Conservation (phyloP, 2,113 vertebrate genomes). For the Vicugna pacos region DNA sequence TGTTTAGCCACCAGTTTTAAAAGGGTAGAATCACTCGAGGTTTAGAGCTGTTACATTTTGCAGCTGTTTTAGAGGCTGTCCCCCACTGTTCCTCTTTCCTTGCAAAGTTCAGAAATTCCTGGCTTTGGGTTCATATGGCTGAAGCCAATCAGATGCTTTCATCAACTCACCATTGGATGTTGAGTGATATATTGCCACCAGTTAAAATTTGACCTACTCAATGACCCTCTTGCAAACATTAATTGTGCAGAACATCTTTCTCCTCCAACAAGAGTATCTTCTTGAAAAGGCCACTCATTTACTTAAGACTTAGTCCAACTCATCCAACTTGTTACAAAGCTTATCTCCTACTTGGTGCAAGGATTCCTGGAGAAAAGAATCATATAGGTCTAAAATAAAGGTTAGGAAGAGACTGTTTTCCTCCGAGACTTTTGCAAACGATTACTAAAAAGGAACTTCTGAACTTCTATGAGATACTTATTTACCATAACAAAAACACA, state of each 20-base stretch:
- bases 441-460: conserved; percentile 59
- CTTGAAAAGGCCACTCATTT: conserved; percentile 40
- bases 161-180: conserved; percentile 74
- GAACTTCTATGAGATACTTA: conserved; percentile 58
- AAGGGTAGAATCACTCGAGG: neutral
- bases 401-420: conserved; percentile 50
- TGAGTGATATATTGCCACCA: conserved; percentile 73
- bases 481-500: conserved; percentile 74
- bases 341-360: conserved; percentile 66
- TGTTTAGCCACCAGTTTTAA: neutral
- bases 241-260: conserved; percentile 84
- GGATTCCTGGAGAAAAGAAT: conserved; percentile 63
- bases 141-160: conserved; percentile 71
- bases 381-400: conserved; percentile 52
- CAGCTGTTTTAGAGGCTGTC: conserved; percentile 57
- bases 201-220: conserved; percentile 78
- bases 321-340: conserved; percentile 53
- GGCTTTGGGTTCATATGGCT: conserved; percentile 68
- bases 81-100: conserved; percentile 58
- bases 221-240: conserved; percentile 82
- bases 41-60: conserved; percentile 62
- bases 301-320: conserved; percentile 60
- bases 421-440: conserved; percentile 38
- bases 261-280: conserved; percentile 67
- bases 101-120: conserved; percentile 63